Base-by-base conservation (phyloP, 2,113 vertebrate species). In the Pimephales promelas region DNA sequence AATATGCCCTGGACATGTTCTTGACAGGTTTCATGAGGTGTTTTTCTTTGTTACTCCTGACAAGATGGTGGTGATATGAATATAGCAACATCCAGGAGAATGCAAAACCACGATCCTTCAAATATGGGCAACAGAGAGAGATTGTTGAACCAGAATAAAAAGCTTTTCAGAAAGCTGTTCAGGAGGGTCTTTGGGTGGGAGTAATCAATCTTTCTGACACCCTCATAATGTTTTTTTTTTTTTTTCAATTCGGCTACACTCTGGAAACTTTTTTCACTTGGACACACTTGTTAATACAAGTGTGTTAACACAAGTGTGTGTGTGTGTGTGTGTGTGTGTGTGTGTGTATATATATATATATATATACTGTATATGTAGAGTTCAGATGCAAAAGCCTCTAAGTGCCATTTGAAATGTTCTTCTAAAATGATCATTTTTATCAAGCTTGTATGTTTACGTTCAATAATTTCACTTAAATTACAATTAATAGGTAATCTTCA, bases 141-240 rank as follows among this genome's bases (percentile, higher is more conserved):
- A 47, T 26, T 20, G 24, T 9, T 62, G 54, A 7, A 59, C 82
- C 52, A n/a, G 56, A 18, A 26, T 18, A 64, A 22, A 56, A 73
- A 49, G 1, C 16, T 20, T 36, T 31, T 40, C 45, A 40, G 70
- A 49, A 62, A 54, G 47, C 43, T 36, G 24, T 64, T 36, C 10
- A 71, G 16, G 22, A 8, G 5, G 13, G 20, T 16, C 10, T 85
- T 87, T 62, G 85, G 20, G 86, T 79, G 54, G 84, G 88, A 90
- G 26, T 10, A 85, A 84, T 88, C 92, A 89, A 85, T 94, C 92
- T 92, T 93, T 87, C 87, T 90, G 91, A 92, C 93, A 91, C 88
- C 86, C 84, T 87, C 79, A 84, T 91, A 92, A 93, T 88, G 90
- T 89, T 88, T 86, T 66, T 84, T 87, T 91, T 88, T 92, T 91